These are phyloP conservation scores for Alethe castanea DNA, from an alignment of 2,113 vertebrate species.

Conservation along the genomic window DNA sequence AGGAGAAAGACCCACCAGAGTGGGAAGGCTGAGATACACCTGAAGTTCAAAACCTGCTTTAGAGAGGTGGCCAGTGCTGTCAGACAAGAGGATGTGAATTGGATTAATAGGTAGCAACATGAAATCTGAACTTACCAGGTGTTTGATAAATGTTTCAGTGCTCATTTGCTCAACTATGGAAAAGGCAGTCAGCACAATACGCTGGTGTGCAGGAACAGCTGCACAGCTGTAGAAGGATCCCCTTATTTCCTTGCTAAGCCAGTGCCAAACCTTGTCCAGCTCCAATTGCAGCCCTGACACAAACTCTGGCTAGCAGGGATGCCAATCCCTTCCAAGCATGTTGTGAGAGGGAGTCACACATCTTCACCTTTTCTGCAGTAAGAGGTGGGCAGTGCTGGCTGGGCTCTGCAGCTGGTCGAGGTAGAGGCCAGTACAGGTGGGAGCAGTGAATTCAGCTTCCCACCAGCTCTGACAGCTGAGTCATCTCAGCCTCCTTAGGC, in stretches of 20 bases:
- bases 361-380: background rate
- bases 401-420: background rate
- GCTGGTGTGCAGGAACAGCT: background rate
- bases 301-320: background rate
- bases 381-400: background rate
- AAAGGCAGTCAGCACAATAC: background rate
- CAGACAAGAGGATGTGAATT: background rate
- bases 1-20: background rate
- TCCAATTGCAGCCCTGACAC: background rate
- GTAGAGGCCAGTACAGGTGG: rapidly evolving
- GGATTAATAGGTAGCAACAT: background rate
- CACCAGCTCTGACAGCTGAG: background rate
- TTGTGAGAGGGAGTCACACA: rapidly evolving
- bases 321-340: background rate
- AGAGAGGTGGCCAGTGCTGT: background rate
- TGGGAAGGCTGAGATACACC: background rate
- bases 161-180: background rate
- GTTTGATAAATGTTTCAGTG: background rate
- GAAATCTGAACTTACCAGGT: background rate
- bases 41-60: background rate
- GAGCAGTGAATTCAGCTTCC: background rate
- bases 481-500: background rate
- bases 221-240: background rate
- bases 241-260: background rate
- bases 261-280: background rate